phyloP scores from a whole-genome alignment of 2,888 invertebrate genomes.

The Rhorus exstirpatorius region DNA sequence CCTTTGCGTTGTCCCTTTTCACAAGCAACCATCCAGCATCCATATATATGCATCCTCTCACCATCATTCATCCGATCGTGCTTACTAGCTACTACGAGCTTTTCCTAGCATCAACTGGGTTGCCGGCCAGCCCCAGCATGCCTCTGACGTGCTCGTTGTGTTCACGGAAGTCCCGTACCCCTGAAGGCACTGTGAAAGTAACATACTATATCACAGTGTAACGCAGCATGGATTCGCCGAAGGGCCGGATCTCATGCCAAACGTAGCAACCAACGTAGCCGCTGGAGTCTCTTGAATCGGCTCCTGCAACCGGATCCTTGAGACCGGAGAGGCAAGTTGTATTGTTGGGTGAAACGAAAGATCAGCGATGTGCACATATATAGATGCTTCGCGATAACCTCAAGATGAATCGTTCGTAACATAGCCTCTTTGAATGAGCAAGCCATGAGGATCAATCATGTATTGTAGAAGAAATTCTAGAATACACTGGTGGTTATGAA shows the following conservation, averaged over 20 bases:
- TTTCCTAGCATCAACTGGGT: slow-evolving; percentile 51
- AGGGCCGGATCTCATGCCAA: neutral
- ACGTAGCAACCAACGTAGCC: neutral
- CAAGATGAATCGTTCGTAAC: slow-evolving; percentile 31
- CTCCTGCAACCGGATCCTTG: neutral
- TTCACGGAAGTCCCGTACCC: neutral
- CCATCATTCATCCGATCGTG: slow-evolving; percentile 44
- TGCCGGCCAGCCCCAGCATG: slow-evolving; percentile 3
- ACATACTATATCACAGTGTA: neutral
- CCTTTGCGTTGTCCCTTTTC: slow-evolving; percentile 63
- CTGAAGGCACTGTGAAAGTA: slow-evolving; percentile 13
- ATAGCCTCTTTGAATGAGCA: neutral
- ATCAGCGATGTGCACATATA: neutral
- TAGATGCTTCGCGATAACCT: neutral
- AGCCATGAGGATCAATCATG: slow-evolving; percentile 34
- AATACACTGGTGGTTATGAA: neutral
- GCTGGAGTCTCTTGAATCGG: neutral
- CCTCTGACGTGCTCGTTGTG: slow-evolving; percentile 10
- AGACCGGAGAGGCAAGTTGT: neutral
- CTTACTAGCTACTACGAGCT: slow-evolving; percentile 14
- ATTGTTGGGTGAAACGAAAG: neutral
- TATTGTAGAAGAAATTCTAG: slow-evolving; percentile 16
- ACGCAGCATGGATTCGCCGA: slow-evolving; percentile 12
- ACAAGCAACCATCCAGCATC: slow-evolving; percentile 46
- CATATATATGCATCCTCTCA: neutral